Percentiles rank a stretch among this genome's conserved stretches.
phyloP scores from a whole-genome alignment of 2,113 vertebrate genomes.

The Melanostigma gelatinosum region DNA sequence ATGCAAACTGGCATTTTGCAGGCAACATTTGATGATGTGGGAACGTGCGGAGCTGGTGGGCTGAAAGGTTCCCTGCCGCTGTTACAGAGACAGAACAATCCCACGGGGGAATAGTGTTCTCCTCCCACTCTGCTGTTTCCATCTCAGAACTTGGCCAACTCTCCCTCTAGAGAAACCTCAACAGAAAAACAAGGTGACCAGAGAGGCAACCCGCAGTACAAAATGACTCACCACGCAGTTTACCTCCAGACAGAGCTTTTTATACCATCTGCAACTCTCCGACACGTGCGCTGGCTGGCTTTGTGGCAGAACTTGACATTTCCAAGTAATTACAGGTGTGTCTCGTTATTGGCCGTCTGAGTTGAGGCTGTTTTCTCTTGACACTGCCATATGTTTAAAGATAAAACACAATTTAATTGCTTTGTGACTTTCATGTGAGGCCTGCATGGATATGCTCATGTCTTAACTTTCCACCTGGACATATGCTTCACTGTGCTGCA shows the following conservation, averaged over 20 bases:
- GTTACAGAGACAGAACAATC: constrained; percentile 43
- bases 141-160: constrained; percentile 51
- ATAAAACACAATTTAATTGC: constrained; percentile 66
- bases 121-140: constrained; percentile 48
- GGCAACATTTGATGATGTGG: constrained; percentile 38
- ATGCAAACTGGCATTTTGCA: constrained; percentile 42
- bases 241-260: constrained; percentile 53
- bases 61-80: constrained; percentile 53
- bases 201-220: constrained; percentile 46
- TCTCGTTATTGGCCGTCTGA: constrained; percentile 68
- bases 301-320: constrained; percentile 75
- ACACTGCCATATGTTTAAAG: constrained; percentile 71
- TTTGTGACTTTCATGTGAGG: constrained; percentile 53
- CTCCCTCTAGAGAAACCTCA: constrained; percentile 62
- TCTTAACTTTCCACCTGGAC: constrained; percentile 33
- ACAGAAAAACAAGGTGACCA: constrained; percentile 70
- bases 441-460: constrained; percentile 26
- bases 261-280: constrained; percentile 44
- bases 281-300: constrained; percentile 29
- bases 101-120: constrained; percentile 52
- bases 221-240: constrained; percentile 62
- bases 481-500: constrained; percentile 5
- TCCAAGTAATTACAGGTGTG: constrained; percentile 77
- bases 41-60: constrained; percentile 36
- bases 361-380: constrained; percentile 62